Conservation (phyloP, 2,888 invertebrate species). For the Caenorhabditis zanzibari region DNA sequence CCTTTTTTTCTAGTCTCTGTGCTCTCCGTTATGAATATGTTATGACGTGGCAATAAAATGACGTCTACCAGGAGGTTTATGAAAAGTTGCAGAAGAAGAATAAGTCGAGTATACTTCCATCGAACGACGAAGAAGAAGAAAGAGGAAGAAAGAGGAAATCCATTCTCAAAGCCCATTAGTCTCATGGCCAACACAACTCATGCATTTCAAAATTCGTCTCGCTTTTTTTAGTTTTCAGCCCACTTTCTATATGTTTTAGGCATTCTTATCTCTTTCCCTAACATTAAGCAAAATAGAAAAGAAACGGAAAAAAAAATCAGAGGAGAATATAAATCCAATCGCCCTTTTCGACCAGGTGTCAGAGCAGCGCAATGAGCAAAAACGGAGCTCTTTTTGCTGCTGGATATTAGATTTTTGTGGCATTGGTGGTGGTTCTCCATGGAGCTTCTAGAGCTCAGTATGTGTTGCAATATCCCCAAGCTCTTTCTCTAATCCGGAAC, state of each 20-base stretch:
- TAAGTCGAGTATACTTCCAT: slow-evolving; percentile 32
- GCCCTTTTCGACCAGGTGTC: slow-evolving; percentile 57
- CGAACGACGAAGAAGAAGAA: slow-evolving; percentile 56
- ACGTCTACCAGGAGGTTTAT: slow-evolving; percentile 15
- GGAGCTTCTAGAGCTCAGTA: slow-evolving; percentile 29
- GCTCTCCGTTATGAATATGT: slow-evolving; percentile 19
- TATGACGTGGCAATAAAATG: slow-evolving; percentile 23
- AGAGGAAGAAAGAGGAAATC: slow-evolving; percentile 41
- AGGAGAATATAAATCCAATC: slow-evolving; percentile 46
- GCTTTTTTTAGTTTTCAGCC: slow-evolving; percentile 50
- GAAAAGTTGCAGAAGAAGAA: slow-evolving; percentile 44
- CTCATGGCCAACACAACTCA: slow-evolving; percentile 57
- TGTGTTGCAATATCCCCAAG: slow-evolving; percentile 56
- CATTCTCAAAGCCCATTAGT: slow-evolving; percentile 59
- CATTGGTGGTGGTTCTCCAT: slow-evolving; percentile 28
- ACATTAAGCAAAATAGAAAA: slow-evolving; percentile 8
- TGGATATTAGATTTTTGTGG: slow-evolving; percentile 54
- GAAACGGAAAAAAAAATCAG: slow-evolving; percentile 2
- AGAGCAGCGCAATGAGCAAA: slow-evolving; percentile 32
- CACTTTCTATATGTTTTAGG: slow-evolving; percentile 38
- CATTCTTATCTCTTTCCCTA: slow-evolving; percentile 38
- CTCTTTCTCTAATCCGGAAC: slow-evolving; percentile 59
- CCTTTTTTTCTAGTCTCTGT: background rate
- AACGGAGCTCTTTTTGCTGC: slow-evolving; percentile 23
- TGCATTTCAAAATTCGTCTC: slow-evolving; percentile 59